phyloP scores from a whole-genome alignment of 2,888 invertebrate species.

The Odontocolon sp. region DNA sequence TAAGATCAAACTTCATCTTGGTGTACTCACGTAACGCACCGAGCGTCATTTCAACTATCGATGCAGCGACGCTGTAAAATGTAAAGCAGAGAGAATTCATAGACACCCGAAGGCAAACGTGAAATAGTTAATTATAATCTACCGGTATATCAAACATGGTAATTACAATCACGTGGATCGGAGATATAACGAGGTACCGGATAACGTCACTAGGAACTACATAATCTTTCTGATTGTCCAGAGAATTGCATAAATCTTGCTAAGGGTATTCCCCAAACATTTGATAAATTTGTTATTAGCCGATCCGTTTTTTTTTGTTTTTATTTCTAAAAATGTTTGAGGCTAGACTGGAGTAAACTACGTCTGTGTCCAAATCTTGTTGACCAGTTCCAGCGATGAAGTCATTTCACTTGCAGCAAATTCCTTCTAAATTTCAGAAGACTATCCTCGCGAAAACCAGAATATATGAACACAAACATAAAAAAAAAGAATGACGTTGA shows the following conservation, averaged over 20 bases:
- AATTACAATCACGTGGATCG: constrained; percentile 37
- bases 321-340: too few relatives aligned
- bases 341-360: too few relatives aligned
- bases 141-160: constrained; percentile 26
- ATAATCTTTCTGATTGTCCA: too few relatives aligned
- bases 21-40: constrained; percentile 64
- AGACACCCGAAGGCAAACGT: constrained; percentile 30
- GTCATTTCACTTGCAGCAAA: too few relatives aligned
- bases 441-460: too few relatives aligned
- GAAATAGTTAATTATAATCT: constrained; percentile 45
- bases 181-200: neutral
- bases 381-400: too few relatives aligned
- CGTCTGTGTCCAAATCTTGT: too few relatives aligned
- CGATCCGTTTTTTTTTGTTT: neutral
- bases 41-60: constrained; percentile 49
- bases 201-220: constrained; percentile 39
- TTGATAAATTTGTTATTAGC: neutral
- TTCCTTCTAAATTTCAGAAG: too few relatives aligned
- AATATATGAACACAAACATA: too few relatives aligned
- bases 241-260: constrained; percentile 40
- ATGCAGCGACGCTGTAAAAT: constrained; percentile 50
- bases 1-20: neutral
- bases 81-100: constrained; percentile 23
- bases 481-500: too few relatives aligned
- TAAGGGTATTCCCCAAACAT: too few relatives aligned